Percentiles rank a stretch among this genome's conserved stretches.
These are phyloP conservation scores for Meliscaeva auricollis DNA, from an alignment of 2,888 invertebrate species.

Conservation along the genomic window DNA sequence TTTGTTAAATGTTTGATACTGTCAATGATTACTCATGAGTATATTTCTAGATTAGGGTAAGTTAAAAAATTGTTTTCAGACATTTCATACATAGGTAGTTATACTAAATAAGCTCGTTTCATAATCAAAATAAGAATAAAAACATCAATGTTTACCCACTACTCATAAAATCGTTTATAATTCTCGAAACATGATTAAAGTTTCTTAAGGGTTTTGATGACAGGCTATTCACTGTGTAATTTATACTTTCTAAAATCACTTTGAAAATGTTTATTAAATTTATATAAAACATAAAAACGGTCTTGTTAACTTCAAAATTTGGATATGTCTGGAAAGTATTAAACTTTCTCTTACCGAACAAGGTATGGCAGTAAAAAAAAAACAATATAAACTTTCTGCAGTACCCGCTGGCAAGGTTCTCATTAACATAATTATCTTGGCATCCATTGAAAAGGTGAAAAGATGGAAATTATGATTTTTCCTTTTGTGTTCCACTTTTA, in stretches of 20 bases:
- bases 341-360: constrained; percentile 1
- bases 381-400: background rate
- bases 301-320: background rate
- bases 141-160: no score
- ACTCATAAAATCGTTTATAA: no score
- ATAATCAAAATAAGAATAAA: no score
- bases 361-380: background rate
- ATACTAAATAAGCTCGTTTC: no score
- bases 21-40: no score
- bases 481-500: background rate
- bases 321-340: constrained; percentile 15
- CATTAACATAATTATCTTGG: constrained; percentile 25
- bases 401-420: constrained; percentile 5
- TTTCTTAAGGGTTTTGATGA: background rate
- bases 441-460: constrained; percentile 41
- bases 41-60: no score
- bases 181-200: background rate
- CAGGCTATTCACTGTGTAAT: background rate
- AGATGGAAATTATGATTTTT: constrained; percentile 33
- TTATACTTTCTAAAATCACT: background rate
- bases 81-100: no score
- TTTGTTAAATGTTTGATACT: no score
- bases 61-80: no score
- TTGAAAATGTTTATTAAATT: background rate
- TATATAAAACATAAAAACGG: background rate